These are phyloP conservation scores for Chlorops oryzae DNA, from an alignment of 1,140 invertebrate genomes.

Conservation along the genomic window DNA sequence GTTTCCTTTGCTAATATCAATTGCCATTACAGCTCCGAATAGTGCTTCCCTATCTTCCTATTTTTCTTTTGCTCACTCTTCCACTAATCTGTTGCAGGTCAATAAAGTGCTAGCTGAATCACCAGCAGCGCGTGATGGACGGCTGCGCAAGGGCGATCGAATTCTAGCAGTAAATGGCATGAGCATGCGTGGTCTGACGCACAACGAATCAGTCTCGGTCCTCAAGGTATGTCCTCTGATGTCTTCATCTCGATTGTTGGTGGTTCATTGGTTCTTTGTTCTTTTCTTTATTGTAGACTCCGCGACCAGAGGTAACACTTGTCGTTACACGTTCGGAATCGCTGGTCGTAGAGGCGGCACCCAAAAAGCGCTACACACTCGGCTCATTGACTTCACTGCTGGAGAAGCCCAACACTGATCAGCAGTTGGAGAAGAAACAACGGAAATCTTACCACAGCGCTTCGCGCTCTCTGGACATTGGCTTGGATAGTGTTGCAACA, in stretches of 20 bases:
- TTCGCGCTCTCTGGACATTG: slow-evolving; percentile 41
- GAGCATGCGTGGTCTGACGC: slow-evolving; percentile 71
- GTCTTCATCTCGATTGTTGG: no score
- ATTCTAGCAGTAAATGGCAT: slow-evolving; percentile 85
- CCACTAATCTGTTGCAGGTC: slow-evolving; percentile 54
- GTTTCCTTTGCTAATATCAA: slow-evolving; percentile 17
- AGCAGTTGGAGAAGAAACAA: slow-evolving; percentile 39
- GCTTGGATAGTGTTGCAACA: slow-evolving; percentile 44
- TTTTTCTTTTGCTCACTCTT: background rate
- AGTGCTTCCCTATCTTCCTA: background rate
- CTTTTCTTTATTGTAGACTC: slow-evolving; percentile 49
- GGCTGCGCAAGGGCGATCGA: slow-evolving; percentile 79
- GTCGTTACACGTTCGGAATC: slow-evolving; percentile 53
- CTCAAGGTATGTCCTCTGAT: slow-evolving; percentile 71
- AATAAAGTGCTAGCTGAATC: slow-evolving; percentile 80
- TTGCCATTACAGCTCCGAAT: background rate
- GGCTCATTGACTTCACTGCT: slow-evolving; percentile 43
- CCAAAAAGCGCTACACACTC: slow-evolving; percentile 44
- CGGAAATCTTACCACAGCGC: slow-evolving; percentile 45
- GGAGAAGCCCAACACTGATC: slow-evolving; percentile 36
- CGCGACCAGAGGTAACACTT: slow-evolving; percentile 61
- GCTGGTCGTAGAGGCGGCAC: slow-evolving; percentile 36
- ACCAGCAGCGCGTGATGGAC: slow-evolving; percentile 76
- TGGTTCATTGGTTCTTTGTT: background rate
- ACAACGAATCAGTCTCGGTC: slow-evolving; percentile 75